Conservation (phyloP, 2,888 invertebrate genomes). For the Drosophila neotestacea region DNA sequence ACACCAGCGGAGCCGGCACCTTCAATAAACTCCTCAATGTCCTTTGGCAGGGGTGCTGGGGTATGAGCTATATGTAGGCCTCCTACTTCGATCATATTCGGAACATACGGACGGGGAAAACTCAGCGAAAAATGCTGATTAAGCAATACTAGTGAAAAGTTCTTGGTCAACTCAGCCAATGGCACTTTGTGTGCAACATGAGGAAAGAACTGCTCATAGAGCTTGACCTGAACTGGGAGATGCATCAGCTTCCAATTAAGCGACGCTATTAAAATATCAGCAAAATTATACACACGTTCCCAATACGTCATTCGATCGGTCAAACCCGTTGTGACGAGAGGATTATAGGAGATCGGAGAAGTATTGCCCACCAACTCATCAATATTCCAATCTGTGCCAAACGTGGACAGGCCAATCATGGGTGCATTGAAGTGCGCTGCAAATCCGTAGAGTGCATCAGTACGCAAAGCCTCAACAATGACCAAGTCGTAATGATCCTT, state of each 20-base stretch:
- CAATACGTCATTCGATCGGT: conserved; percentile 83
- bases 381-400: conserved; percentile 75
- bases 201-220: conserved; percentile 68
- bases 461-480: conserved; percentile 78
- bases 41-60: conserved; percentile 73
- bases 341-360: conserved; percentile 79
- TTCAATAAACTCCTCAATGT: conserved; percentile 84
- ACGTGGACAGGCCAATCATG: conserved; percentile 75
- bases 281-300: conserved; percentile 81
- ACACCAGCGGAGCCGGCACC: conserved; percentile 84
- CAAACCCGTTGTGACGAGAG: conserved; percentile 66
- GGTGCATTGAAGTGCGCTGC: conserved; percentile 80
- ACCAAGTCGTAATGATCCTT: conserved; percentile 82
- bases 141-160: conserved; percentile 79
- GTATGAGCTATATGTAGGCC: conserved; percentile 82
- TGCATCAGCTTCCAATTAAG: conserved; percentile 61
- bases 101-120: conserved; percentile 81
- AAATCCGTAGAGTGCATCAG: conserved; percentile 83
- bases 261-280: conserved; percentile 62
- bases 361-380: conserved; percentile 79
- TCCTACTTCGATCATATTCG: conserved; percentile 84
- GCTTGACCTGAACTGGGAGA: conserved; percentile 62
- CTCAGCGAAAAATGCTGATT: conserved; percentile 83
- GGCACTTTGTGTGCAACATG: conserved; percentile 49
- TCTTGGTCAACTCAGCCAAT: conserved; percentile 64